Evolutionary conservation across 1,140 invertebrate species (phyloP).

Genomic region (Cepaea nemoralis): DNA sequence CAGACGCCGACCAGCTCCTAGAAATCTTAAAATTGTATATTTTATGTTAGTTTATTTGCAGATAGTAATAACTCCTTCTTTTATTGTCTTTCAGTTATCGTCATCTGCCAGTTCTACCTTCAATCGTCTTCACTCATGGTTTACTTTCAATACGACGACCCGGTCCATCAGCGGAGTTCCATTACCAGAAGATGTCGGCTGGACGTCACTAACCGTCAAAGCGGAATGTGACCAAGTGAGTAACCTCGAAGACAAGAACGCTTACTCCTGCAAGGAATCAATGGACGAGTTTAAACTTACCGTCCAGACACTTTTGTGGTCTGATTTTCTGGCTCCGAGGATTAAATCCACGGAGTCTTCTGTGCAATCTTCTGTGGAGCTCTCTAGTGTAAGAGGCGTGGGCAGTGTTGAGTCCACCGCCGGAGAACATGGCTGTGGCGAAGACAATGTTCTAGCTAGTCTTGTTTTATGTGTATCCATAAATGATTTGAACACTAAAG

Average conservation of each 20-base stretch:
- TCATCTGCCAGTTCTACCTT: background rate
- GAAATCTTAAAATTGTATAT: no score
- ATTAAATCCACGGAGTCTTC: background rate
- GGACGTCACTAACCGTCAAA: background rate
- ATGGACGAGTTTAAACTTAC: slow-evolving; percentile 24
- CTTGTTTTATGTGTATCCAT: slow-evolving; percentile 36
- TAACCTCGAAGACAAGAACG: background rate
- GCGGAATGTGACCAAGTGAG: background rate
- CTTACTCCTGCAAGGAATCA: background rate
- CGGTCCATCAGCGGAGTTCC: slow-evolving; percentile 6
- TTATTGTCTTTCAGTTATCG: background rate
- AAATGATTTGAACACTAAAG: background rate
- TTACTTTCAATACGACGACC: slow-evolving; percentile 5
- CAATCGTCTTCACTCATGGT: slow-evolving; percentile 7
- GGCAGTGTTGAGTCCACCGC: background rate
- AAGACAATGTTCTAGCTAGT: slow-evolving; percentile 36
- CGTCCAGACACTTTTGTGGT: background rate
- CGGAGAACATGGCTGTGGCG: slow-evolving; percentile 11
- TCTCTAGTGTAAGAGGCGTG: background rate
- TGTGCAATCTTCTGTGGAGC: background rate
- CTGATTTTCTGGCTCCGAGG: background rate
- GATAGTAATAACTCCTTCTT: no score
- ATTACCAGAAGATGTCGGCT: background rate
- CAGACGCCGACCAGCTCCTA: no score
- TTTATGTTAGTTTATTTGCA: no score